Percentiles rank a stretch among this genome's conserved stretches.
These are phyloP conservation scores for Pogonocichla stellata DNA, from an alignment of 2,113 vertebrate genomes.

Conservation along the genomic window DNA sequence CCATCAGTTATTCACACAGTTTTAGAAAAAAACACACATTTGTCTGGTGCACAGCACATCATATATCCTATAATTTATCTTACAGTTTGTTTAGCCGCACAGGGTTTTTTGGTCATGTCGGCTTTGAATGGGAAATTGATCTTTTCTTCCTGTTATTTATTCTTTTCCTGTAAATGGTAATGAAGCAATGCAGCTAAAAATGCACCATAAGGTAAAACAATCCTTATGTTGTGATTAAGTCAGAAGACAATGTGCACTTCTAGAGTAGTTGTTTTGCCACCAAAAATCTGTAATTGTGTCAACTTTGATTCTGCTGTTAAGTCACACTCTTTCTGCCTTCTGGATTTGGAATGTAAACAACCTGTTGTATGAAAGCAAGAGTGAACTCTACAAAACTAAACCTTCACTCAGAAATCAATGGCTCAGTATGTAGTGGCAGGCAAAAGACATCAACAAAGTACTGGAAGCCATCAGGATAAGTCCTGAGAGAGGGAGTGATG, in stretches of 20 bases:
- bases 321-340: background rate
- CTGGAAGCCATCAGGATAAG: background rate
- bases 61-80: conserved; percentile 40
- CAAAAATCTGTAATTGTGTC: background rate
- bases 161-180: conserved; percentile 31
- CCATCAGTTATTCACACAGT: background rate
- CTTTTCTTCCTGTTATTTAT: conserved; percentile 15
- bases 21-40: background rate
- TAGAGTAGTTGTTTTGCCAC: background rate
- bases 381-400: background rate
- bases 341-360: background rate
- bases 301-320: background rate
- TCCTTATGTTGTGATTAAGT: background rate
- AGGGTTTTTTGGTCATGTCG: background rate
- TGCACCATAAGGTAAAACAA: background rate
- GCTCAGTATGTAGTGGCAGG: background rate
- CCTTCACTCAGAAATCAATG: background rate
- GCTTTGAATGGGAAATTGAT: conserved; percentile 15
- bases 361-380: background rate
- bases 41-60: background rate
- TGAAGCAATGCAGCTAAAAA: background rate
- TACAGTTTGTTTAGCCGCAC: background rate
- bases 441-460: background rate
- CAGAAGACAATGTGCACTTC: background rate
- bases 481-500: background rate